phyloP scores from a whole-genome alignment of 2,113 vertebrate genomes.

The Chrysochloris asiatica region DNA sequence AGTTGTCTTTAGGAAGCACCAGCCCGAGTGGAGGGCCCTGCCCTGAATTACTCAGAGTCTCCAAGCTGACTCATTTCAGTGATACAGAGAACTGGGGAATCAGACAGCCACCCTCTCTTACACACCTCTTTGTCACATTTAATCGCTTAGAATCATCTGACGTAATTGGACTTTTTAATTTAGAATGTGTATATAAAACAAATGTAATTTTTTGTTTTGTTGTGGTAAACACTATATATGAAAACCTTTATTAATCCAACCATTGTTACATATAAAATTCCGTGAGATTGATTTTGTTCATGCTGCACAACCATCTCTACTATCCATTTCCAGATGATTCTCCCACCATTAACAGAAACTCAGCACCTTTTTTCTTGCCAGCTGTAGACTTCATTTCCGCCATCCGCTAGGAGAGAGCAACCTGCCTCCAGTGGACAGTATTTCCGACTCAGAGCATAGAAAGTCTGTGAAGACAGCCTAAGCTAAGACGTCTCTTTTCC shows the following conservation, averaged over 20 bases:
- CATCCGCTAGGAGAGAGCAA: no score
- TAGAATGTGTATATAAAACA: background rate
- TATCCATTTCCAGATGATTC: background rate
- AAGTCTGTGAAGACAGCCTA: no score
- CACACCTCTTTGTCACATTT: slow-evolving; percentile 52
- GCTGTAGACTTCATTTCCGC: no score
- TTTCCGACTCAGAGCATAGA: no score
- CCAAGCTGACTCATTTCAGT: slow-evolving; percentile 59
- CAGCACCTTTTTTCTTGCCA: no score
- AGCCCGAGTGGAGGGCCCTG: background rate
- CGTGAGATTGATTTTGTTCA: background rate
- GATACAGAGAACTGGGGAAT: slow-evolving; percentile 30
- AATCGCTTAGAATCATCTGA: slow-evolving; percentile 32
- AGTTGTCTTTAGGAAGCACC: slow-evolving; percentile 58
- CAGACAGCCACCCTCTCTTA: slow-evolving; percentile 34
- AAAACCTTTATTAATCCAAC: background rate
- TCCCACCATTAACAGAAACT: background rate
- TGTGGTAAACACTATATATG: background rate
- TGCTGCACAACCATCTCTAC: background rate
- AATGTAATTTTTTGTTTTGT: background rate
- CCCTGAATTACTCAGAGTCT: slow-evolving; percentile 68
- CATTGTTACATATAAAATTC: background rate
- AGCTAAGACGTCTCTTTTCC: background rate
- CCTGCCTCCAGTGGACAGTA: no score
- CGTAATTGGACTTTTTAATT: background rate